Conservation (phyloP, 2,797 vertebrate genomes). For the Naso thynnoides region DNA sequence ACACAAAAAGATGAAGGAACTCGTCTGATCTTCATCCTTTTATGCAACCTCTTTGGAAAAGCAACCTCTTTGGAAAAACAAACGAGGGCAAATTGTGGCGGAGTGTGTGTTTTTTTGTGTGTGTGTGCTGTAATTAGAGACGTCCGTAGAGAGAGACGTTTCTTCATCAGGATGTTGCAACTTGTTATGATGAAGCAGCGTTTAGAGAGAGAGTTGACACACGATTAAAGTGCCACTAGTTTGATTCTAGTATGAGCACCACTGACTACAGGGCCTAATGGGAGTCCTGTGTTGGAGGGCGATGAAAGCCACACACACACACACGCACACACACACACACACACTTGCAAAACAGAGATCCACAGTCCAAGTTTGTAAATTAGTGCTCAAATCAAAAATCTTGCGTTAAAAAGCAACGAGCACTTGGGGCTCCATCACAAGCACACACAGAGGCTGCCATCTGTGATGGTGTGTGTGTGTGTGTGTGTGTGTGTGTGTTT, state of each 20-base stretch:
- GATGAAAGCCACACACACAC: slow-evolving; percentile 4
- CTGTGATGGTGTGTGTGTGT: background rate
- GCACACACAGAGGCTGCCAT: slow-evolving; percentile 12
- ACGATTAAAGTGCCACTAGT: background rate
- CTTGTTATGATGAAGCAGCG: slow-evolving; percentile 2
- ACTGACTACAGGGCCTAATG: background rate
- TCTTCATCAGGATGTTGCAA: slow-evolving; percentile 4
- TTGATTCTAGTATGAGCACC: slow-evolving; percentile 10
- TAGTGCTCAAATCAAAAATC: background rate
- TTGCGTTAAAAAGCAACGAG: background rate
- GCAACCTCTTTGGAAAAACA: slow-evolving; percentile 5
- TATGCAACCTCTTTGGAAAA: background rate
- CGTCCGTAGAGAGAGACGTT: background rate
- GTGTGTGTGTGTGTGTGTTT: background rate
- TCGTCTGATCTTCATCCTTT: background rate
- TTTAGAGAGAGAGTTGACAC: background rate
- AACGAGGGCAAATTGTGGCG: slow-evolving; percentile 6
- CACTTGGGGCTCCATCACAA: background rate
- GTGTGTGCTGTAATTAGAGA: background rate
- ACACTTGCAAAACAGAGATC: too few relatives aligned
- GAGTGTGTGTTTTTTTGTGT: background rate
- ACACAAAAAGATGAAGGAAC: background rate
- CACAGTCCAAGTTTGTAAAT: background rate
- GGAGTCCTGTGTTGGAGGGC: slow-evolving; percentile 10
- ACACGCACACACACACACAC: slow-evolving; percentile 1